Evolutionary conservation across 1,140 invertebrate genomes (phyloP).

Genomic region (Tetramorium simillimum): DNA sequence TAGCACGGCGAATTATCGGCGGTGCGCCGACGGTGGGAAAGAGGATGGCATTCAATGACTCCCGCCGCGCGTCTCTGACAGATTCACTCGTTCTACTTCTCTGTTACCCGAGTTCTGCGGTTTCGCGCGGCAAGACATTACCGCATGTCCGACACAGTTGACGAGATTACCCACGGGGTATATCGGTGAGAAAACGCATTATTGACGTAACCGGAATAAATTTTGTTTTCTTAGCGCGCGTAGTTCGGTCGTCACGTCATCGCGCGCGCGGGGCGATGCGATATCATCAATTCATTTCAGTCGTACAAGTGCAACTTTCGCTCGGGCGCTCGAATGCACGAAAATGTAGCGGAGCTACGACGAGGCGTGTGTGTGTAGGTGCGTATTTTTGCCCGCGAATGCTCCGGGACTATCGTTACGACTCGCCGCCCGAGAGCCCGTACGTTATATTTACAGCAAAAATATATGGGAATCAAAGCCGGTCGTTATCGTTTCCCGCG

Average conservation of each 20-base stretch:
- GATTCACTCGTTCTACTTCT: constrained; percentile 55
- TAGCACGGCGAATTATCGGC: constrained; percentile 35
- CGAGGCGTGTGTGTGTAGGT: neutral
- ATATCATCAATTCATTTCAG: constrained; percentile 15
- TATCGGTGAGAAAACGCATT: constrained; percentile 63
- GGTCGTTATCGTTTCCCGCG: constrained; percentile 33
- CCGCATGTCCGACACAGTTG: constrained; percentile 67
- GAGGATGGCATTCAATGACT: constrained; percentile 40
- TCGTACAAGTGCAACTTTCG: constrained; percentile 19
- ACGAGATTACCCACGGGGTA: constrained; percentile 64
- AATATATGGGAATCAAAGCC: constrained; percentile 27
- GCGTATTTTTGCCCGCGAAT: neutral
- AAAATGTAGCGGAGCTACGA: neutral
- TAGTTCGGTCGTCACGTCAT: neutral
- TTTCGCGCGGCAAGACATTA: constrained; percentile 54
- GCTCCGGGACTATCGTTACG: neutral
- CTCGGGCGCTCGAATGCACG: neutral
- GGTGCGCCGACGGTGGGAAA: neutral
- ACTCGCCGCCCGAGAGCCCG: neutral
- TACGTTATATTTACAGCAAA: neutral
- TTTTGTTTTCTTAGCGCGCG: neutral
- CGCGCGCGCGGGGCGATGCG: neutral
- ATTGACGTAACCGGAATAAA: constrained; percentile 65
- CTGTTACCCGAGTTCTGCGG: constrained; percentile 53
- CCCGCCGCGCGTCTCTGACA: constrained; percentile 33